Percentiles rank a stretch among this genome's conserved stretches.
These are phyloP conservation scores for Clarias batrachus DNA, from an alignment of 2,113 vertebrate species.

Conservation along the genomic window DNA sequence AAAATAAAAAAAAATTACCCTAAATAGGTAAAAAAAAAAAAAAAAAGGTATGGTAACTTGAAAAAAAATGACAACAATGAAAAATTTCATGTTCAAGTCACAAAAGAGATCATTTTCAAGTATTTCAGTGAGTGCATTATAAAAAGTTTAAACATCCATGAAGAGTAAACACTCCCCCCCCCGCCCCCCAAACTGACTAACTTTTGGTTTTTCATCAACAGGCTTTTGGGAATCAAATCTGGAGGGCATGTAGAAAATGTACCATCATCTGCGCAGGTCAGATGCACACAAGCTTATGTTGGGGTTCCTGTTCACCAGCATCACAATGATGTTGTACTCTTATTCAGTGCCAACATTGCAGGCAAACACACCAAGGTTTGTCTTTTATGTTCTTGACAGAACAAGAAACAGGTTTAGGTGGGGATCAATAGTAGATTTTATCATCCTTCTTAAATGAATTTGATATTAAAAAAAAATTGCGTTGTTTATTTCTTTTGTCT, in stretches of 20 bases:
- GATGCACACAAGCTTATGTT: slow-evolving; percentile 75
- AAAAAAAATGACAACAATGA: no score
- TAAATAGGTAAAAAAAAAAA: no score
- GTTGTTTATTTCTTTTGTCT: not conserved
- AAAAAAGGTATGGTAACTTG: no score
- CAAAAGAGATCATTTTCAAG: no score
- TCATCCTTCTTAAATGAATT: not conserved
- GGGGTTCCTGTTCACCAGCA: slow-evolving; percentile 79
- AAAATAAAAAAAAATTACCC: no score
- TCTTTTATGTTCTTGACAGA: slow-evolving; percentile 35
- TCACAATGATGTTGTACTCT: slow-evolving; percentile 82
- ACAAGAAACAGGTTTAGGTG: not conserved
- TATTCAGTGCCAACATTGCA: slow-evolving; percentile 63
- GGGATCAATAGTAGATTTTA: not conserved
- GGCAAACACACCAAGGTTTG: slow-evolving; percentile 71
- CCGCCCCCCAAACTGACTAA: not conserved
- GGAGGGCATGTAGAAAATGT: slow-evolving; percentile 62
- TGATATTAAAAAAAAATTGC: not conserved
- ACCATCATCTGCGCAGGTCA: slow-evolving; percentile 67
- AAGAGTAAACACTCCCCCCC: no score
- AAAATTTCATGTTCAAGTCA: no score
- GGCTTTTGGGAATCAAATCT: not conserved
- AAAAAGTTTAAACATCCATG: no score
- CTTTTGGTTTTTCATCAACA: slow-evolving; percentile 7
- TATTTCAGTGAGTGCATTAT: no score